Evolutionary conservation across 2,113 vertebrate genomes (phyloP).

Genomic region (Myotis lucifugus): DNA sequence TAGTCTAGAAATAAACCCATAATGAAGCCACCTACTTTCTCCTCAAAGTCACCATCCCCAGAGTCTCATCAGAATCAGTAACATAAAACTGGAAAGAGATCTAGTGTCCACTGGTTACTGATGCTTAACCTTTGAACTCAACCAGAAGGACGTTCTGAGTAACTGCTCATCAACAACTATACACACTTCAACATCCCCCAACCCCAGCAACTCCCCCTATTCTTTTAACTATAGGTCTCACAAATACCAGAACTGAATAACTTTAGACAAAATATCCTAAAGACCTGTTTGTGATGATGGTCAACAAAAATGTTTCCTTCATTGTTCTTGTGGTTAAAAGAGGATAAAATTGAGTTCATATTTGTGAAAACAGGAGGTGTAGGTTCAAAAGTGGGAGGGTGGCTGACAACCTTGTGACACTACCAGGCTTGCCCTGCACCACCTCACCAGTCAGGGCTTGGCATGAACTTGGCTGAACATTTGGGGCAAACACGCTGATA

Average conservation of each 20-base stretch:
- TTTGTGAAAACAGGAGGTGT: neutral
- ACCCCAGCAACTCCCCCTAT: neutral
- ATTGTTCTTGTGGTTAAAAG: neutral
- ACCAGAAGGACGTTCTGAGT: neutral
- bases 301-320: neutral
- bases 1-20: neutral
- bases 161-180: neutral
- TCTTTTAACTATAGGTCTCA: neutral
- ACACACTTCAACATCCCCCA: neutral
- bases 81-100: neutral
- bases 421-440: neutral
- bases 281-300: neutral
- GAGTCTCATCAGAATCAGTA: neutral
- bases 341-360: neutral
- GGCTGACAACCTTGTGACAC: neutral
- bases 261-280: neutral
- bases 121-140: neutral
- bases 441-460: neutral
- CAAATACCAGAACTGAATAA: neutral
- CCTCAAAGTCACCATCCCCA: neutral
- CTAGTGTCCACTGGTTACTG: no score
- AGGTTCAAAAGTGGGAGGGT: neutral
- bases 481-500: neutral
- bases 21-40: neutral
- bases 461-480: neutral